phyloP scores from a whole-genome alignment of 2,888 invertebrate species.

The Aproaerema taeniolella region DNA sequence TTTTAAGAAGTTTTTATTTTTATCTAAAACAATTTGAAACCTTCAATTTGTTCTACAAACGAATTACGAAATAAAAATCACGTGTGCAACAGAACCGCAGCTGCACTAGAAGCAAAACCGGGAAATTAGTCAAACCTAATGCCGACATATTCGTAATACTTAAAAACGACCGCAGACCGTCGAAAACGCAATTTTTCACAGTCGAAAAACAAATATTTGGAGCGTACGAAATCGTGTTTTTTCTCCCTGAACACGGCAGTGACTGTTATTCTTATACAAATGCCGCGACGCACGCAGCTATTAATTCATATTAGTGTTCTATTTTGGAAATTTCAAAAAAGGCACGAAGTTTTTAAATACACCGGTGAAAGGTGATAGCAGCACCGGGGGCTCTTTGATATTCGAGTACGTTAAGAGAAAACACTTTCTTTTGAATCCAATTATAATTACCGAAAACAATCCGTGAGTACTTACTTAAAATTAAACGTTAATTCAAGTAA shows the following conservation, averaged over 20 bases:
- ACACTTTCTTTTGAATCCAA: too few relatives aligned
- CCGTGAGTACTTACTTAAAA: too few relatives aligned
- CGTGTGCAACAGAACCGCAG: conserved; percentile 44
- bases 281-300: conserved; percentile 39
- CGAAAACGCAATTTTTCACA: conserved; percentile 71
- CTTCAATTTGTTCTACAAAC: conserved; percentile 42
- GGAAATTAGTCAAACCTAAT: conserved; percentile 59
- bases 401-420: conserved; percentile 38
- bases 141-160: conserved; percentile 68
- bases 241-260: conserved; percentile 22
- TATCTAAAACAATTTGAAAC: neutral
- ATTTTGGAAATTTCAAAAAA: conserved; percentile 37
- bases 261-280: conserved; percentile 27
- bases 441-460: too few relatives aligned
- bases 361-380: conserved; percentile 29
- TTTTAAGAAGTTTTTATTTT: too few relatives aligned
- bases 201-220: conserved; percentile 63
- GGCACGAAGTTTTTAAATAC: conserved; percentile 3
- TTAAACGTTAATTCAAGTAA: too few relatives aligned
- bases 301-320: conserved; percentile 65
- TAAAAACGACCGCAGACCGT: conserved; percentile 65
- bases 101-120: conserved; percentile 44
- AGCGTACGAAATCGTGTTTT: conserved; percentile 50
- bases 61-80: conserved; percentile 52
- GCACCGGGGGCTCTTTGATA: conserved; percentile 47